Evolutionary conservation across 2,888 invertebrate genomes (phyloP), one percentile per base, ranked within the genome.

Genomic region (Autographa pulchrina): DNA sequence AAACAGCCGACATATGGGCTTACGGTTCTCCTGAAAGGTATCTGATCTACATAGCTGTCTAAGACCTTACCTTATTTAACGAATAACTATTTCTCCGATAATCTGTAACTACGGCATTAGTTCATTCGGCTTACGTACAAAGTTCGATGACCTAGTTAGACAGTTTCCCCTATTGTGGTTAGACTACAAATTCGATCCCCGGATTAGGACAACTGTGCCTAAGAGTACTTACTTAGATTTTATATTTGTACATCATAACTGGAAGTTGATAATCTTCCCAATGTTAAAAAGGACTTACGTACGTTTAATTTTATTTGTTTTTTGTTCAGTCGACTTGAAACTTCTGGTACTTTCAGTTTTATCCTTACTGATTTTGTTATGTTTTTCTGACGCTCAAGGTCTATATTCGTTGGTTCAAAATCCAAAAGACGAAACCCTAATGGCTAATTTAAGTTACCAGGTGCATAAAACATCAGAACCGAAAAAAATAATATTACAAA

Each of bases 121-220:
- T 56, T 56, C 25, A 52, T 63, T 63, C 32, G 32, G 31, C 32
- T 63, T n/a, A 31, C n/a, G 62, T 52, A 18, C 32, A 32, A 48
- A 63, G 62, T 63, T 63, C 62, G 31, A 63, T 32, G 62, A 52
- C 52, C 62, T 43, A 52, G 43, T 63, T 48, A 32, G 31, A 14
- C 43, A 43, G 20, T 56, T 56, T 25, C 25, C 54, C 20, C 20
- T 25, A 56, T 25, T 56, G 54, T 56, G 54, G 54, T 20, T 11
- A 20, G n/a, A n/a, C 20, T 56, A 18, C 54, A 56, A 25, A 56
- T 56, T 56, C 25, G 25, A 56, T 25, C 20, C 3, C 2, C 20
- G 20, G 54, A 56, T 56, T 56, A 25, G 8, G 54, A 13, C 54
- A 56, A 25, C 54, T 25, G 20, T 56, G 13, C 14, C 25, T 25